Base-by-base conservation (phyloP, 2,888 invertebrate genomes). In the Boloria euphrosyne region DNA sequence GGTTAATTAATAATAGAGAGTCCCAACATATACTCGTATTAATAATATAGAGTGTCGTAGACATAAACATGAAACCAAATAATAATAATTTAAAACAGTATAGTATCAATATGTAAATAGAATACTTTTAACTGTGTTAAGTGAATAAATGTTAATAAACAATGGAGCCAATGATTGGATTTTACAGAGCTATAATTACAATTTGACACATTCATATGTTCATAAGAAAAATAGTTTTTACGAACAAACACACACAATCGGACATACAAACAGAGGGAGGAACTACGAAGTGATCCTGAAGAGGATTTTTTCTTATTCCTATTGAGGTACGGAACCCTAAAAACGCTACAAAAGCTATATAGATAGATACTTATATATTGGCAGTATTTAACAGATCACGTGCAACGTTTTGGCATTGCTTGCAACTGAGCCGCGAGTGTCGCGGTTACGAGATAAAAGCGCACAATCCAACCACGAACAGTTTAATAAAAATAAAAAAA, bases 401-500 rank as follows among this genome's bases (percentile, higher is more conserved):
- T 54, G 44, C n/a, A 44, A 18, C 54, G 44, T 18, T 27, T 22
- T 27, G 31, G 59, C 17, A 49, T 58, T 31, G 27, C 31, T 31
- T 14, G 59, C 47, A 59, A 59, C 38, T 13, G 31, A 59, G 38
- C 38, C 49, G 51, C 14, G 13, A 27, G 22, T 14, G 38, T 59
- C 14, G 49, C 38, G 50, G 59, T 49, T 50, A 17, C 14, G 47
- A 58, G 31, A 58, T 47, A 58, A 58, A 58, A 17, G 47, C 47
- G 13, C 17, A 5, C 18, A 17, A 17, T 3, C 5, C 14, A 17
- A 55, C 18, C 17, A 22, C 22, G 22, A 46, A 22, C 3, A 51
- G 43, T 63, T 63, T 57, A 52, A 65, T 64, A 59, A 54, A 65
- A 52, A 65, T 65, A 59, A 54, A 65, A 59, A 17, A 18, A 38